These are phyloP conservation scores for Papilio gigon DNA, from an alignment of 2,888 invertebrate genomes.

Conservation along the genomic window DNA sequence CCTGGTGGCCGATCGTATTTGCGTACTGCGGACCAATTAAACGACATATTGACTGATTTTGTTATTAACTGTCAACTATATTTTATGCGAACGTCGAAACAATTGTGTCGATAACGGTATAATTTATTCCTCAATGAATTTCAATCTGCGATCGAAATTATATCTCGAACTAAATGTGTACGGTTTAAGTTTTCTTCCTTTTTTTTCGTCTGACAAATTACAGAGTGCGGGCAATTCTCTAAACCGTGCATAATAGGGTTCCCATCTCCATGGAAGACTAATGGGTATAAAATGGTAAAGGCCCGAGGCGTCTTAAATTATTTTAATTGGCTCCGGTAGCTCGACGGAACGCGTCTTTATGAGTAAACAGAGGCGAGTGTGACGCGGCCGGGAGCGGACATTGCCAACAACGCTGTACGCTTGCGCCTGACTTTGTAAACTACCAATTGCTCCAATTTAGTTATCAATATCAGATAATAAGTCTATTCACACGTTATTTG, in stretches of 20 bases:
- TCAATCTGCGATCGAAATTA: slow-evolving; percentile 32
- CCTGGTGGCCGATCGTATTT: slow-evolving; percentile 18
- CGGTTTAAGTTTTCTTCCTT: slow-evolving; percentile 55
- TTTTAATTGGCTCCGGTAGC: slow-evolving; percentile 84
- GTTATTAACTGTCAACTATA: slow-evolving; percentile 31
- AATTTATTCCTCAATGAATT: slow-evolving; percentile 36
- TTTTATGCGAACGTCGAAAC: slow-evolving; percentile 32
- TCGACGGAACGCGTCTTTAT: slow-evolving; percentile 62
- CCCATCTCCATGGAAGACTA: slow-evolving; percentile 76
- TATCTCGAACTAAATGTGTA: slow-evolving; percentile 47
- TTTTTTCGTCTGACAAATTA: slow-evolving; percentile 69
- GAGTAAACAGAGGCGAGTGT: slow-evolving; percentile 52
- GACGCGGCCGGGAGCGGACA: slow-evolving; percentile 38
- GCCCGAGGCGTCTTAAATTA: slow-evolving; percentile 79
- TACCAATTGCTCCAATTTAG: slow-evolving; percentile 31
- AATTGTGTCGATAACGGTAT: slow-evolving; percentile 27
- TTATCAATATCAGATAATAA: slow-evolving; percentile 29
- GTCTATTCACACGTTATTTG: slow-evolving; percentile 32
- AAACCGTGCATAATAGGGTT: slow-evolving; percentile 78
- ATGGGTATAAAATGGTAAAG: slow-evolving; percentile 80
- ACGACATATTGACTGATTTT: slow-evolving; percentile 32
- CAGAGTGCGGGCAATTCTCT: slow-evolving; percentile 69
- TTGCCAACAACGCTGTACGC: slow-evolving; percentile 21
- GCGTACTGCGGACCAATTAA: slow-evolving; percentile 32
- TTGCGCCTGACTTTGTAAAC: slow-evolving; percentile 22